These are phyloP conservation scores for Stictocephala bisonia DNA, from an alignment of 2,888 invertebrate species.

Conservation along the genomic window DNA sequence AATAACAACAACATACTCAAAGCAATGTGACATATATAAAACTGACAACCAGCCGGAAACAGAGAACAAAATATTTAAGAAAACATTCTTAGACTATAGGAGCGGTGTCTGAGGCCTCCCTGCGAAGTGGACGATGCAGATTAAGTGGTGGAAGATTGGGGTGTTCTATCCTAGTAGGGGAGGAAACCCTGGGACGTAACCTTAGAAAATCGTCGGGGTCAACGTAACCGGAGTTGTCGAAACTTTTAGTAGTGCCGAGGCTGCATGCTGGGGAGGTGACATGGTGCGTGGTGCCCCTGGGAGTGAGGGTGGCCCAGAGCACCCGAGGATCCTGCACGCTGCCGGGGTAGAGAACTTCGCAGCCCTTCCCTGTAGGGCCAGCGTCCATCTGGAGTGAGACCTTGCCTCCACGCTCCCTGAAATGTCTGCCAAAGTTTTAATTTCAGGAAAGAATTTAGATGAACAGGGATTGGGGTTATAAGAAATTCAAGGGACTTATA, in stretches of 20 bases:
- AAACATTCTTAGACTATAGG: slow-evolving; percentile 50
- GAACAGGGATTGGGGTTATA: no score
- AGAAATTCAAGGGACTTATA: no score
- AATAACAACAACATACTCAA: no score
- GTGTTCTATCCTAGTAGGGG: slow-evolving; percentile 84
- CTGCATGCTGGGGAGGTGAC: slow-evolving; percentile 62
- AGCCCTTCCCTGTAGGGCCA: slow-evolving; percentile 63
- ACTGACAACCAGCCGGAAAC: no score
- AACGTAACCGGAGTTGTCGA: slow-evolving; percentile 81
- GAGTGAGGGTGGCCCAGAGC: slow-evolving; percentile 87
- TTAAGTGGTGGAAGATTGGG: slow-evolving; percentile 85
- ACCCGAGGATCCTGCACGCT: slow-evolving; percentile 72
- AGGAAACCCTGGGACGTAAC: slow-evolving; percentile 74
- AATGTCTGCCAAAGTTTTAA: no score
- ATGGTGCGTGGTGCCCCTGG: slow-evolving; percentile 81
- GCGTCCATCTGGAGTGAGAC: slow-evolving; percentile 63
- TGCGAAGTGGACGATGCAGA: slow-evolving; percentile 65
- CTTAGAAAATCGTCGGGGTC: slow-evolving; percentile 76
- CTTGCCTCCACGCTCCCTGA: slow-evolving; percentile 57
- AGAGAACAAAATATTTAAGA: slow-evolving; percentile 2
- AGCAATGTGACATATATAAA: no score
- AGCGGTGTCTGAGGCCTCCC: slow-evolving; percentile 53
- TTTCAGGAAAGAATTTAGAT: no score
- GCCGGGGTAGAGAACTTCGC: slow-evolving; percentile 71
- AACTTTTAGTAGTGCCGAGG: slow-evolving; percentile 60